Base-by-base conservation (phyloP, 2,888 invertebrate species). In the Cryptophagus acutangulus region DNA sequence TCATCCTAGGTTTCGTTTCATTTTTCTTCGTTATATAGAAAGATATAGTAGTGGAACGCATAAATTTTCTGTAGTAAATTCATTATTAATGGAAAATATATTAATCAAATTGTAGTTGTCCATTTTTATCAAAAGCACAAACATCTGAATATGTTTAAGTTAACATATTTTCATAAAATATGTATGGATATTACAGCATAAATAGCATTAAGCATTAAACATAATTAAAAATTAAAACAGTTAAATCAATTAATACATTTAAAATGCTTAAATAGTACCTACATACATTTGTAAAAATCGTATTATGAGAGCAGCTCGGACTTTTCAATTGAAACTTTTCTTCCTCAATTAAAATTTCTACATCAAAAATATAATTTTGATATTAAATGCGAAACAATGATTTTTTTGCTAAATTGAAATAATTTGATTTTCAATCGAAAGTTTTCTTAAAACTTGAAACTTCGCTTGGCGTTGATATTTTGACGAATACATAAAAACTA, bases 241-340 rank as follows among this genome's bases (percentile, higher is more conserved):
- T 40, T 46, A 51, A 51, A 45, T 26, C 12, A 26, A 8, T 26
- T 43, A 51, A 52, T 52, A 52, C 45, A 45, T 52, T 54, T 46
- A 45, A 51, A 51, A 56, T 55, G 53, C 49, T 54, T 55, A 54
- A 45, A 52, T 48, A 49, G 49, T 49, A 51, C 49, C 41, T 44
- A 38, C 41, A 26, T n/a, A 26, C 12, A 12, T n/a, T 26, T 26
- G n/a, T 20, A 26, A 6, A 8, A 26, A 26, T 26, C 10, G 26
- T 26, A 26, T 4, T 4, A 20, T 3, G 26, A n/a, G 26, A 26
- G 12, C 26, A 26, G 9, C n/a, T 26, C 26, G 26, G n/a, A 3
- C 3, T 26, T 20, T 20, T 8, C n/a, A 26, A 26, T 26, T 13
- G 26, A 26, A 26, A 26, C 3, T 6, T 26, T 26, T 26, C n/a